Evolutionary conservation across 2,888 invertebrate species (phyloP), one percentile per base, ranked within the genome.

Genomic region (Tipula unca): DNA sequence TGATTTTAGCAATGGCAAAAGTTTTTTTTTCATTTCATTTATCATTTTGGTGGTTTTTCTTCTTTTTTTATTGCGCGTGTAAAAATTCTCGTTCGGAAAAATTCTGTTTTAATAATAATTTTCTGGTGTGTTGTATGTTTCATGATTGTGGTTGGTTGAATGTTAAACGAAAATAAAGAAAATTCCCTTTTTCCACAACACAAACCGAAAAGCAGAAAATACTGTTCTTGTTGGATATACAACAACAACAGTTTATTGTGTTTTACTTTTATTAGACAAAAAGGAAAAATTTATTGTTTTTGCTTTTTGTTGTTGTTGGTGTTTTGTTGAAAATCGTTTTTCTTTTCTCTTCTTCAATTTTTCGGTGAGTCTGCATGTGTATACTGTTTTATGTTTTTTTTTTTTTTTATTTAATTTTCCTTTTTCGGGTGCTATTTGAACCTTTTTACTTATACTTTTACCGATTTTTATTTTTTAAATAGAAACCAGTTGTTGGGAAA

Each of bases 11-110:
- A 69, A 69, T 69, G 69, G 69, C 25, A 69, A 69, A 69, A 48
- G 10, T 69, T 69, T 69, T 69, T 25, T 69, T 69, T 69, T 69
- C 25, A 25, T 69, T 69, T 69, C 69, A 69, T 69, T 69, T 69
- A 69, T 69, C 69, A 69, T 69, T 69, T 69, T 69, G 25, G 69
- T 69, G 69, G 69, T 69, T 69, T 69, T 69, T 25, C 10, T 69
- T 69, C n/a, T 69, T 69, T n/a, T n/a, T n/a, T n/a, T n/a, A n/a
- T n/a, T 69, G 69, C 69, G 69, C 69, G 69, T 69, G 69, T 69
- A 69, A 69, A 69, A 69, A 69, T 69, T 10, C 25, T 69, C 69
- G 69, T 69, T 69, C 10, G 69, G 69, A 69, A 69, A 48, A 69
- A 25, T 25, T 69, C 69, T 69, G 69, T 69, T 69, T 69, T 54